Evolutionary conservation across 2,797 vertebrate species (phyloP).

Genomic region (Betta splendens): DNA sequence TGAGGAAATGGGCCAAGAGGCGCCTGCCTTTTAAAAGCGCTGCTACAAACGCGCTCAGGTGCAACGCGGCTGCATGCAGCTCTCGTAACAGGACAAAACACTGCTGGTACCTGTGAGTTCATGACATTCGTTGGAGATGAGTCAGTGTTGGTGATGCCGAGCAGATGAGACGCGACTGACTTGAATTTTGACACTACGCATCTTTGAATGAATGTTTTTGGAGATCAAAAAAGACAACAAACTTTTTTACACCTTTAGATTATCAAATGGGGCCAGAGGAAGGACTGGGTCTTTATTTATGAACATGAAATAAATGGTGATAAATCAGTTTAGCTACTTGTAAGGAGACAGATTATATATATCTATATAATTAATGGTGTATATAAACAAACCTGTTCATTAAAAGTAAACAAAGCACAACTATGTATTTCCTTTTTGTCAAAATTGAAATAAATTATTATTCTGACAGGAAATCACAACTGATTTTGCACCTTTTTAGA

Average conservation of each 20-base stretch:
- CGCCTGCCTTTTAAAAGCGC: slow-evolving; percentile 56
- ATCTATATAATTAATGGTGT: slow-evolving; percentile 77
- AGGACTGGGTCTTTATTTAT: slow-evolving; percentile 69
- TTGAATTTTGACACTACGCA: slow-evolving; percentile 80
- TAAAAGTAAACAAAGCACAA: slow-evolving; percentile 83
- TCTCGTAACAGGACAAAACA: slow-evolving; percentile 46
- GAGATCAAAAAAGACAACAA: slow-evolving; percentile 54
- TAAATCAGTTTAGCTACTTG: slow-evolving; percentile 73
- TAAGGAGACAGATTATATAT: slow-evolving; percentile 73
- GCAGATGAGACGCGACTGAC: slow-evolving; percentile 71
- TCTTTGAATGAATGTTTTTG: slow-evolving; percentile 84
- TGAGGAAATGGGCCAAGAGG: slow-evolving; percentile 56
- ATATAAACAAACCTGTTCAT: slow-evolving; percentile 79
- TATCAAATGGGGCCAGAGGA: slow-evolving; percentile 51
- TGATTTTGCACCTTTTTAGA: slow-evolving; percentile 46
- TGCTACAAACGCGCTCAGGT: slow-evolving; percentile 77
- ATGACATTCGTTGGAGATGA: slow-evolving; percentile 47
- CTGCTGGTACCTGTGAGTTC: slow-evolving; percentile 32
- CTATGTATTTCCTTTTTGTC: slow-evolving; percentile 83
- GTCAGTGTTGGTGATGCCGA: slow-evolving; percentile 50
- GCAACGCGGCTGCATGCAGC: slow-evolving; percentile 48
- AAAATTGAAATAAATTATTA: slow-evolving; percentile 84
- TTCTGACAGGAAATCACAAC: slow-evolving; percentile 77
- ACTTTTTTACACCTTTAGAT: slow-evolving; percentile 76
- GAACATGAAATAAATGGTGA: slow-evolving; percentile 63